Conservation (phyloP, 2,797 vertebrate species). For the Antrozous pallidus region DNA sequence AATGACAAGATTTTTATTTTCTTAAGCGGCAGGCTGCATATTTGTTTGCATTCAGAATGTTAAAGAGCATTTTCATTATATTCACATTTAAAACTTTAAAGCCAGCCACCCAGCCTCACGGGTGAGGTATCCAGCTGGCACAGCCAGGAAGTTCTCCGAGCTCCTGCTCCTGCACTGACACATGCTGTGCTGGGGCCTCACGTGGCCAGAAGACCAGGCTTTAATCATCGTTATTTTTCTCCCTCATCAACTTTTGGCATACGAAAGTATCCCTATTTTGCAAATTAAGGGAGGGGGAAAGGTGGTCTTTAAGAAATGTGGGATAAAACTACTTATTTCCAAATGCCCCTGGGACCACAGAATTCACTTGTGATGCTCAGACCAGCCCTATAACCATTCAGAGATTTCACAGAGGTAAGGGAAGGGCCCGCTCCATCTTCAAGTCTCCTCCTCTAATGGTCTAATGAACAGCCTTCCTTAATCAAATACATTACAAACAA, state of each 20-base stretch:
- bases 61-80: not conserved
- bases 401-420: not conserved
- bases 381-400: not conserved
- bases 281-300: not conserved
- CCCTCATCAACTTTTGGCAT: not conserved
- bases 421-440: too few species aligned
- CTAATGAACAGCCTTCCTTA: not conserved
- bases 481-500: not conserved
- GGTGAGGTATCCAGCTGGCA: not conserved
- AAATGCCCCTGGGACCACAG: not conserved
- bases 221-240: not conserved
- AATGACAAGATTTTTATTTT: not conserved
- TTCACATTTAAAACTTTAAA: not conserved
- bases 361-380: not conserved
- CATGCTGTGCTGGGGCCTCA: fast-evolving
- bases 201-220: not conserved
- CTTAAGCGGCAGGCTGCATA: not conserved
- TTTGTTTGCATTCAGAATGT: conserved; percentile 32
- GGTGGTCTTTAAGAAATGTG: not conserved
- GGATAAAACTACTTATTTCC: not conserved
- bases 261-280: not conserved
- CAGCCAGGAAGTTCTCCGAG: not conserved
- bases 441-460: not conserved
- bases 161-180: not conserved
- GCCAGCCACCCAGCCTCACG: too few species aligned